Conservation (phyloP, 2,888 invertebrate species). For the Encarsia formosa region DNA sequence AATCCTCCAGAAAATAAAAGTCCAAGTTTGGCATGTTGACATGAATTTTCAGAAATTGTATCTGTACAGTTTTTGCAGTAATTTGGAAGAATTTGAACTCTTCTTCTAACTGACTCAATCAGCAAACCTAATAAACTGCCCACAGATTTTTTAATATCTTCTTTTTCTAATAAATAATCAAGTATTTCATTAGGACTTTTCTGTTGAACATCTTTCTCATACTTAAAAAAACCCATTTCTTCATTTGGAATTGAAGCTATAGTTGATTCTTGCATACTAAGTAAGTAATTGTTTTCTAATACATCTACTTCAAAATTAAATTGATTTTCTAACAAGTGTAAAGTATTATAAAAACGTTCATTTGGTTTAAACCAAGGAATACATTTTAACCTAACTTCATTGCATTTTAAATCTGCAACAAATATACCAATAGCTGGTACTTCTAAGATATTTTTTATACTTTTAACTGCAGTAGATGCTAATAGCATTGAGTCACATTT, state of each 20-base stretch:
- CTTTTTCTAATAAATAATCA: conserved; percentile 49
- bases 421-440: conserved; percentile 63
- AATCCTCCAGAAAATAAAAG: conserved; percentile 94
- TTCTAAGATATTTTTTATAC: conserved; percentile 55
- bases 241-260: conserved; percentile 17
- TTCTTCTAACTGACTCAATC: conserved; percentile 58
- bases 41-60: conserved; percentile 32
- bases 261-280: conserved; percentile 3
- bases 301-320: conserved; percentile 42
- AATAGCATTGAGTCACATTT: conserved; percentile 33
- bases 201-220: conserved; percentile 34
- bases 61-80: conserved; percentile 61
- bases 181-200: conserved; percentile 48
- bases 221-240: conserved; percentile 30
- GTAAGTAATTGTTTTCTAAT: conserved; percentile 34
- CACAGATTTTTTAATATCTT: conserved; percentile 50
- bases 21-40: conserved; percentile 61
- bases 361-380: conserved; percentile 50
- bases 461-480: conserved; percentile 48
- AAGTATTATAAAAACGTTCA: conserved; percentile 42
- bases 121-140: conserved; percentile 54
- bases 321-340: conserved; percentile 44
- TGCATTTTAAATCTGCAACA: conserved; percentile 49
- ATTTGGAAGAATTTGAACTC: conserved; percentile 60
- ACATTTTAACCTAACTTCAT: conserved; percentile 48